phyloP scores from a whole-genome alignment of 2,888 invertebrate genomes.

The Campoplex capitator region DNA sequence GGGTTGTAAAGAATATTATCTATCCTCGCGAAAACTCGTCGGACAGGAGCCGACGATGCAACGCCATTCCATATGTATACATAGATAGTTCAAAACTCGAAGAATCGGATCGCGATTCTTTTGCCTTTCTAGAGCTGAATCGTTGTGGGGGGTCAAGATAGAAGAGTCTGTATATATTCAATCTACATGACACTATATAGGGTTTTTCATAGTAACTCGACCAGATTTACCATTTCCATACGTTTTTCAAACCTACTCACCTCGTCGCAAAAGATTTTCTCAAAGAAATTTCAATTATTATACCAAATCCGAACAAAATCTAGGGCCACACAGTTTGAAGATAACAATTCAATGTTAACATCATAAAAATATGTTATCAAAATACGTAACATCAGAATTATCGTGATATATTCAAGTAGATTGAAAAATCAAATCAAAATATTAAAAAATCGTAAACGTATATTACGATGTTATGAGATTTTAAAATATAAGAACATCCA shows the following conservation, averaged over 20 bases:
- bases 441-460: too few species aligned
- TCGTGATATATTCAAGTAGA: too few species aligned
- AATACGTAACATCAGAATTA: too few species aligned
- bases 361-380: too few species aligned
- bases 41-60: conserved; percentile 64
- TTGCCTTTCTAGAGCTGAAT: conserved; percentile 60
- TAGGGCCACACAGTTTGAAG: too few species aligned
- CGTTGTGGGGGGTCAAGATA: conserved; percentile 59
- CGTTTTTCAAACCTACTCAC: too few species aligned
- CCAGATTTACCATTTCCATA: background rate
- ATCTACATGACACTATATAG: conserved; percentile 1
- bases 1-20: conserved; percentile 69
- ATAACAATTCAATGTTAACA: too few species aligned
- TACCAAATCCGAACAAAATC: background rate
- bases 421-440: too few species aligned
- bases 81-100: conserved; percentile 53
- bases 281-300: background rate
- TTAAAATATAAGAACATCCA: too few species aligned
- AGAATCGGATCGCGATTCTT: conserved; percentile 62
- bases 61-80: conserved; percentile 13
- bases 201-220: conserved; percentile 3
- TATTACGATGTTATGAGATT: too few species aligned
- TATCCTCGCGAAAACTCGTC: conserved; percentile 63
- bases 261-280: background rate
- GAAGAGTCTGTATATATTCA: conserved; percentile 46